Conservation (phyloP, 1,140 invertebrate genomes). For the Brachionus plicatilis region DNA sequence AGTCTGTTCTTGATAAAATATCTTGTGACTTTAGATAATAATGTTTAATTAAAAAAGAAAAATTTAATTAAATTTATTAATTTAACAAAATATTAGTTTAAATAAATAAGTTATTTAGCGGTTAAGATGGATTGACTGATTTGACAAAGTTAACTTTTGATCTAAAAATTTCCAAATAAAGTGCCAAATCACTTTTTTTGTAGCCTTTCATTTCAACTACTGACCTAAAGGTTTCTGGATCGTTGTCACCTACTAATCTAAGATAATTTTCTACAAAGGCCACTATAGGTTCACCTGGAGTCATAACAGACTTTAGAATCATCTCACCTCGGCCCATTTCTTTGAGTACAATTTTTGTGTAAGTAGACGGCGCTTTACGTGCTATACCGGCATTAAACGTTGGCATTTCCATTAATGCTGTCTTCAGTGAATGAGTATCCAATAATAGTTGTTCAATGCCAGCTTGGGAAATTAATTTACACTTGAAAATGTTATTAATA, state of each 20-base stretch:
- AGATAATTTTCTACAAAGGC: conserved; percentile 82
- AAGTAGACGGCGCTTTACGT: conserved; percentile 47
- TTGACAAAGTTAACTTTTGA: neutral
- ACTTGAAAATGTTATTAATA: conserved; percentile 85
- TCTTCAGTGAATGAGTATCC: conserved; percentile 95
- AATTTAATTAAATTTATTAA: neutral
- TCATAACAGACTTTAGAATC: conserved; percentile 75
- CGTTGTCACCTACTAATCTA: conserved; percentile 81
- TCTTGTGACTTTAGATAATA: no score
- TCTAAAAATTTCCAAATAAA: conserved; percentile 34
- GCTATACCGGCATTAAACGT: conserved; percentile 68
- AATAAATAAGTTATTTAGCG: neutral
- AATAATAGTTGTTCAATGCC: conserved; percentile 90
- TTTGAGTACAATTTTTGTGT: conserved; percentile 80
- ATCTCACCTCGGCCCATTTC: conserved; percentile 97
- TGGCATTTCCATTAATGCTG: conserved; percentile 86
- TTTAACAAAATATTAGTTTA: neutral
- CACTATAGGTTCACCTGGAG: conserved; percentile 69
- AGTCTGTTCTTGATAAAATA: no score
- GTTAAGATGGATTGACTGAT: neutral
- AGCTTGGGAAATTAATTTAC: conserved; percentile 79
- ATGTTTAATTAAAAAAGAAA: no score
- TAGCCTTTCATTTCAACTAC: conserved; percentile 40
- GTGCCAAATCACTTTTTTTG: conserved; percentile 31
- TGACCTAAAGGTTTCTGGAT: conserved; percentile 49